phyloP scores from a whole-genome alignment of 2,113 vertebrate genomes.

The Hemiprocne comata region DNA sequence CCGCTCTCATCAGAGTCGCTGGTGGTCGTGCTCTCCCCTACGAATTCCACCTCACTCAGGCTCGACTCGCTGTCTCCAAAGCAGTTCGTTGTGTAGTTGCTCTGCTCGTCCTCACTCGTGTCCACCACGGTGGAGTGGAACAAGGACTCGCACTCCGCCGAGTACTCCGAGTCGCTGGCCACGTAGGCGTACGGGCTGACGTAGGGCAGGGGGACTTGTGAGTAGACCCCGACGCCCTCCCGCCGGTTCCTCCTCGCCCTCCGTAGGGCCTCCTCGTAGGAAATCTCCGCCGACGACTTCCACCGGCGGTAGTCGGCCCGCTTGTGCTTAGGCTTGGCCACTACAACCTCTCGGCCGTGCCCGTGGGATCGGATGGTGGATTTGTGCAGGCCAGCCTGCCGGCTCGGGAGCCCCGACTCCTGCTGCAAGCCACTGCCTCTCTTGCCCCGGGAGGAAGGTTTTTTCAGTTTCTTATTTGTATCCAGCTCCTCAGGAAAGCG shows the following conservation, averaged over 20 bases:
- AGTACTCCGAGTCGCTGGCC: conserved; percentile 94
- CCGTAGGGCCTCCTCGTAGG: conserved; percentile 82
- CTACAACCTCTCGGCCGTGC: conserved; percentile 78
- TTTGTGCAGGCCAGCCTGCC: conserved; percentile 60
- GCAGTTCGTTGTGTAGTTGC: conserved; percentile 92
- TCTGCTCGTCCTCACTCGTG: conserved; percentile 90
- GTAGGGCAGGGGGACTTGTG: conserved; percentile 70
- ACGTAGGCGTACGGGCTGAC: conserved; percentile 80
- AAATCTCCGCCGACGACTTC: conserved; percentile 79
- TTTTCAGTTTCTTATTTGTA: conserved; percentile 79
- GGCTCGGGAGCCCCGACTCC: conserved; percentile 69
- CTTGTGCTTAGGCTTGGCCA: conserved; percentile 90
- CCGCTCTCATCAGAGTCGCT: conserved; percentile 89
- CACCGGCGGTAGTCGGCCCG: conserved; percentile 82
- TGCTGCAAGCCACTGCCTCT: conserved; percentile 62
- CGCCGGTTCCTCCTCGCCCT: conserved; percentile 76
- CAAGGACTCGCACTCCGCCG: conserved; percentile 91
- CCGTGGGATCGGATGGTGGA: conserved; percentile 52
- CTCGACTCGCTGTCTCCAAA: conserved; percentile 95
- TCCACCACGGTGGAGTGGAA: conserved; percentile 93
- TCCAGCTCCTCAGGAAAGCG: conserved; percentile 79
- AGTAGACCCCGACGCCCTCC: conserved; percentile 71
- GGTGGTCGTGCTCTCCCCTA: conserved; percentile 81
- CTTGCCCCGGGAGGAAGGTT: conserved; percentile 72
- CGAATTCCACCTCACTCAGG: conserved; percentile 85